These are phyloP conservation scores for Calameuta idolon DNA, from an alignment of 2,888 invertebrate genomes.

Conservation along the genomic window DNA sequence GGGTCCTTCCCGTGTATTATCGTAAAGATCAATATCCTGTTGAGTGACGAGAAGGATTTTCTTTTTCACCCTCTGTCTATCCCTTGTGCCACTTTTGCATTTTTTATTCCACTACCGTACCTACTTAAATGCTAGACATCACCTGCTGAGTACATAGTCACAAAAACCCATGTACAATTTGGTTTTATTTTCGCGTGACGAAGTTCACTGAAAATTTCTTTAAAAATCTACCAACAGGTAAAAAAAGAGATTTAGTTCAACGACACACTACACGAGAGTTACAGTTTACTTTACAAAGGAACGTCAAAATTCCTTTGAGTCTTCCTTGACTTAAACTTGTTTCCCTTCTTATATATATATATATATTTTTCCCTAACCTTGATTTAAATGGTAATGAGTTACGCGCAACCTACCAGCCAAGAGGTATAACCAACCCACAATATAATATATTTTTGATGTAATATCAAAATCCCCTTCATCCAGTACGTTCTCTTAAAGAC, in stretches of 20 bases:
- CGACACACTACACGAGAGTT: background rate
- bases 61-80: background rate
- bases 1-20: background rate
- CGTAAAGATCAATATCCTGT: background rate
- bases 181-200: background rate
- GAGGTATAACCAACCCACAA: background rate
- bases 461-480: background rate
- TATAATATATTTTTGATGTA: background rate
- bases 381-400: background rate
- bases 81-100: background rate
- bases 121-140: background rate
- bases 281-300: background rate
- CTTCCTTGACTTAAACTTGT: background rate
- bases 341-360: background rate
- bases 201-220: background rate
- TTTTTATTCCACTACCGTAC: background rate
- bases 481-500: background rate
- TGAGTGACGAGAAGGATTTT: background rate
- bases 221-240: background rate
- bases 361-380: background rate
- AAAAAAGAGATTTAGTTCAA: too few relatives aligned
- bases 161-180: background rate
- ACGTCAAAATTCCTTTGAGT: background rate
- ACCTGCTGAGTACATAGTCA: background rate
- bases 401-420: background rate